Base-by-base conservation (phyloP, 2,797 vertebrate genomes). In the Mastacembelus armatus region DNA sequence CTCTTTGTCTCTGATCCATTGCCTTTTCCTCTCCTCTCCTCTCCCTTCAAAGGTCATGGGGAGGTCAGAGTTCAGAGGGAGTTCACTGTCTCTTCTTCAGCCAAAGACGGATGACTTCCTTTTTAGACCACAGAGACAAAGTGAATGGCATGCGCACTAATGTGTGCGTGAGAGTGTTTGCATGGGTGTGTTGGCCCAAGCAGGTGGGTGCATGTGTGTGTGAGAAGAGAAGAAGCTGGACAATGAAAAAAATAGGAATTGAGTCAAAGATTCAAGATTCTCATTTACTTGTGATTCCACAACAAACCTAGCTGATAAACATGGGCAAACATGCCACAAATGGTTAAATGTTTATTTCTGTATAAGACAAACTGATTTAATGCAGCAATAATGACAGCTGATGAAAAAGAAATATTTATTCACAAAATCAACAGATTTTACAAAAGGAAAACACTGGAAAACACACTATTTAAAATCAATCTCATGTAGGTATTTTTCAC, bases 51-150 rank as follows among this genome's bases (percentile, higher is more conserved):
- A 84, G 83, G 86, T 89, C 77, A 68, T 33, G 0, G 10, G 2
- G 48, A 67, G 78, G 86, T 85, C 74, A 73, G 74, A 80, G 85
- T 82, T 88, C 42, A 27, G 55, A 12, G 38, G 65, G 78, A 89
- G 88, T 89, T 89, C 86, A 74, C 50, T 3, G 47, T 84, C 80
- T 81, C 82, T 58, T 68, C 74, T 55, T 67, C 66, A 74, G 66
- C 76, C 78, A 79, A 57, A 88, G 90, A 91, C 68, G 51, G 79
- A 90, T 90, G 49, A 83, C 81, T 91, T 91, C 88, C 87, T 88
- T 86, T 86, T 90, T 87, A 82, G 63, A 77, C 36, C 30, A 40
- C 19, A 19, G 60, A 78, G 79, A 77, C 59, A 72, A 76, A 77
- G n/a, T 84, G 67, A 77, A 32, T 11, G 1, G 19, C n/a, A 56